Base-by-base conservation (phyloP, 1,140 invertebrate genomes). In the Ganaspis sp. region DNA sequence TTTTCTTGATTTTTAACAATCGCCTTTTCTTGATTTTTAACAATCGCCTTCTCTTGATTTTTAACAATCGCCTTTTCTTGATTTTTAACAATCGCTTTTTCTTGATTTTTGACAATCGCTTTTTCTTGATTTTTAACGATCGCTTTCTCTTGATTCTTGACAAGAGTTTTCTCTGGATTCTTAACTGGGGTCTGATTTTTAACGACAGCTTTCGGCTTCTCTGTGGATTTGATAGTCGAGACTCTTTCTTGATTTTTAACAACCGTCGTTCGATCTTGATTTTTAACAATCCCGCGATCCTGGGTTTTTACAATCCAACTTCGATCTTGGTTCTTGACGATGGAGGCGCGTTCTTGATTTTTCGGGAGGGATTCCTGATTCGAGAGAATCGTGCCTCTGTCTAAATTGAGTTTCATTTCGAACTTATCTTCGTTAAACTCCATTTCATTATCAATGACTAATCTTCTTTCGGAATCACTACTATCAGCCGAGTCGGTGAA, bases 401-500 rank as follows among this genome's bases (percentile, higher is more conserved):
- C 77, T 1, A 38, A n/a, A 4, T 58, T 82, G 58, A 11, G 1
- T 34, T 73, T 54, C 1, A 45, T 53, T 73, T 87, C 81, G 40
- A 87, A 85, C 69, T 79, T 81, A 0, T 87, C 83, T 17, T 89
- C 88, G 9, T 82, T 82, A 5, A 85, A 83, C 11, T 91, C 89
- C 0, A 64, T n/a, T 42, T 89, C 89, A 45, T 90, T 91, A 37
- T 91, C 89, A n/a, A 94, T 94, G 2, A 93, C 90, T 29, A 94
- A 92, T 81, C 94, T 92, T 78, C 93, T 92, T 83, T 95, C 95
- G 0, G 94, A 95, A 85, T 96, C 95, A 73, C 94, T 95, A 76
- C 94, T 95, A 79, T 96, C 95, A 1, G 90, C 91, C 0, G 92
- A 93, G 74, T 93, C 92, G 1, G 91, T 85, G 71, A 91, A 92